Evolutionary conservation across 2,888 invertebrate species (phyloP).

Genomic region (Allophyes oxyacanthae): DNA sequence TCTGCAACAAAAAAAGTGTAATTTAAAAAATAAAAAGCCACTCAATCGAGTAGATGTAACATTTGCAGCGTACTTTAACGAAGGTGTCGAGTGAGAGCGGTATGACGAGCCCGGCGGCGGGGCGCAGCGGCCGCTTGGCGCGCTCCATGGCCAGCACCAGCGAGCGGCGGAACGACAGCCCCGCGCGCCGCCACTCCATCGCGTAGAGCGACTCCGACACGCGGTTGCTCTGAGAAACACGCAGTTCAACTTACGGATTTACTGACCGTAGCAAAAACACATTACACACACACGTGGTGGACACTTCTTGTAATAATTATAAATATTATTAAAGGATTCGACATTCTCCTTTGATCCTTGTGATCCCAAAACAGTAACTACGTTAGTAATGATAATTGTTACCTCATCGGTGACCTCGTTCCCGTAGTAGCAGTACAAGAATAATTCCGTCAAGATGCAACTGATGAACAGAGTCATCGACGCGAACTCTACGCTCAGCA

Average conservation of each 20-base stretch:
- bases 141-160: slow-evolving; percentile 83
- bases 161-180: slow-evolving; percentile 64
- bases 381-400: slow-evolving; percentile 1
- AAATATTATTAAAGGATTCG: too few relatives aligned
- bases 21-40: too few relatives aligned
- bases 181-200: slow-evolving; percentile 72
- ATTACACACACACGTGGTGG: too few relatives aligned
- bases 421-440: slow-evolving; percentile 89
- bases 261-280: not conserved
- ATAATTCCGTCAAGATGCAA: slow-evolving; percentile 88
- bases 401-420: slow-evolving; percentile 89
- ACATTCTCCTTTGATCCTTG: too few relatives aligned
- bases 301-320: too few relatives aligned
- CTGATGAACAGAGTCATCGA: slow-evolving; percentile 86
- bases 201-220: slow-evolving; percentile 79
- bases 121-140: slow-evolving; percentile 81
- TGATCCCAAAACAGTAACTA: too few relatives aligned
- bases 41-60: too few relatives aligned
- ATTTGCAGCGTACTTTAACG: slow-evolving; percentile 2
- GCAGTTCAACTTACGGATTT: not conserved
- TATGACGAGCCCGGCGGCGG: slow-evolving; percentile 83
- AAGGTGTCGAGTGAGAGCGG: slow-evolving; percentile 78
- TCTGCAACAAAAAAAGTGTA: slow-evolving; percentile 66
- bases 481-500: slow-evolving; percentile 81
- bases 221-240: slow-evolving; percentile 74